Conservation (phyloP, 2,797 vertebrate genomes). For the Gorsachius magnificus region DNA sequence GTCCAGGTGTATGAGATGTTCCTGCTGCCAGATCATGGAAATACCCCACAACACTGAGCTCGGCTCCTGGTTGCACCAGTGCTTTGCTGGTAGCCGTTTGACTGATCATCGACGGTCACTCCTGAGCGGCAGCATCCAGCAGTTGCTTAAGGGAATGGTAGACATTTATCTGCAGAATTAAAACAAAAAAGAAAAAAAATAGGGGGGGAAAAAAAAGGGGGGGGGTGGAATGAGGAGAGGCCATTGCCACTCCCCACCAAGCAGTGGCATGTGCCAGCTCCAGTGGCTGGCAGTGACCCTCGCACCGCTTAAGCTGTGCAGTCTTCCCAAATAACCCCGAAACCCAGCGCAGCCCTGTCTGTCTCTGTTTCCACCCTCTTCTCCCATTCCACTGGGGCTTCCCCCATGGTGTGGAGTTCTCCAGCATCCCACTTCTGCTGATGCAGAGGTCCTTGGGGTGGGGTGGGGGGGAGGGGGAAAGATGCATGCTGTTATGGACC, state of each 20-base stretch:
- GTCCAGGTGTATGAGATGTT: not conserved
- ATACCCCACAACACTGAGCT: not conserved
- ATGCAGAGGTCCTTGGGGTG: not conserved
- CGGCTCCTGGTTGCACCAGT: not conserved
- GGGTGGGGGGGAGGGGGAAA: too few relatives aligned
- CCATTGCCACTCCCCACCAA: not conserved
- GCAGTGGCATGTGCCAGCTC: not conserved
- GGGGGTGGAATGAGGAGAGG: not conserved
- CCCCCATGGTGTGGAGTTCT: rapidly evolving
- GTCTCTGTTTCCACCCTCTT: not conserved
- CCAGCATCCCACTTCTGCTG: not conserved
- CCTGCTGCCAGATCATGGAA: not conserved
- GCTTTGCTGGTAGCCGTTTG: not conserved
- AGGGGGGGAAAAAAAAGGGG: too few relatives aligned
- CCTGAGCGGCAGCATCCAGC: rapidly evolving
- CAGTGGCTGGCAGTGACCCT: not conserved
- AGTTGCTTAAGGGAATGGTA: not conserved
- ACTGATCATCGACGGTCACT: not conserved
- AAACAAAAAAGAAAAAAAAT: not conserved
- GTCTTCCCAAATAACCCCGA: not conserved
- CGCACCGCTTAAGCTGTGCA: not conserved
- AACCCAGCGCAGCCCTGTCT: not conserved
- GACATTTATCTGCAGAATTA: not conserved
- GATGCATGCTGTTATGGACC: not conserved
- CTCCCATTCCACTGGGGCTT: not conserved